Base-by-base conservation (phyloP, 2,113 vertebrate species). In the Varanus komodoensis region DNA sequence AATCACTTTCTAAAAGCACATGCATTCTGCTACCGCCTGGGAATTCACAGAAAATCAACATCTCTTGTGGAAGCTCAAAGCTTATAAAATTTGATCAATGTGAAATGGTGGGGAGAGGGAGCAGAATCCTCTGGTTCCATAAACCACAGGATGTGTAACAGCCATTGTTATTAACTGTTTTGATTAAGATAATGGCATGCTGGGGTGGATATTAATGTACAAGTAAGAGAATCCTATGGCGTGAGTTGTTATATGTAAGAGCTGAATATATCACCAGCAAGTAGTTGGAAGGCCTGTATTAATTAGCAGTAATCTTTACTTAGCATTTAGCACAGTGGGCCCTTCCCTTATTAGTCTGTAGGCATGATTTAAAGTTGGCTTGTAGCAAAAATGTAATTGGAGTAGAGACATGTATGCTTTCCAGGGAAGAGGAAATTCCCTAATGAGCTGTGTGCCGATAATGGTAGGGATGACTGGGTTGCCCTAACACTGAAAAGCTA, bases 321-420 rank as follows among this genome's bases (percentile, higher is more conserved):
- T 77, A 44, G 81, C 87, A 90, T 71, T 57, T 73, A 91, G 68
- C 83, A 86, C 32, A 80, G 52, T 34, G 81, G 90, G 82, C 57
- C 27, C 19, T n/a, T 67, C 21, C 27, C n/a, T 54, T 38, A 11
- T 88, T 88, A 75, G 67, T 8, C 17, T 88, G 52, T 86, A 89
- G 90, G 50, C 71, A 79, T 54, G 88, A 84, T 69, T 82, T 19
- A 92, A 82, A 78, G 78, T 68, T 89, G 38, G 17, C 27, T 94
- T 52, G 68, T 25, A 86, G 52, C 85, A 91, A 21, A 86, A 85
- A 50, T 29, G 68, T 79, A 86, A 23, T 80, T 44, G 52, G 64
- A 87, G 67, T 54, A 83, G 38, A 87, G 80, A 11, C 48, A 69
- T 88, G 61, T 68, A 78, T 38, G 64, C 75, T 88, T 91, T 74